phyloP scores from a whole-genome alignment of 2,113 vertebrate genomes.

The Brachyistius frenatus region DNA sequence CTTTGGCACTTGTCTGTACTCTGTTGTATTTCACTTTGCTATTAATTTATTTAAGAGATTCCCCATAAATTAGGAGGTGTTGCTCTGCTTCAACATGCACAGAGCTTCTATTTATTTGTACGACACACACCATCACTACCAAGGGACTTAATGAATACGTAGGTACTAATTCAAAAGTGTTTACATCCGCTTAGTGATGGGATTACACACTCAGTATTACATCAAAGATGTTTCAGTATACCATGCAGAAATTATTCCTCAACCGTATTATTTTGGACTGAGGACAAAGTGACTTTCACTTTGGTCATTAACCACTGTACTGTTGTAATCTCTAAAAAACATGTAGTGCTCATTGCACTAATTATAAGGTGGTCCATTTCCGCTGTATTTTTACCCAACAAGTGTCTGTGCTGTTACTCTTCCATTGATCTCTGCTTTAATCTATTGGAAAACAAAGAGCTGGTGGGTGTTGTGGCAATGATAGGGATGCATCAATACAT shows the following conservation, averaged over 20 bases:
- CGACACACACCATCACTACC: conserved; percentile 46
- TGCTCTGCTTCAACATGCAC: conserved; percentile 34
- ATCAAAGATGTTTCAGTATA: conserved; percentile 56
- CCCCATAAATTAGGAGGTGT: conserved; percentile 27
- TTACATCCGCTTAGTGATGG: conserved; percentile 58
- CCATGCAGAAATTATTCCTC: conserved; percentile 18
- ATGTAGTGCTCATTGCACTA: conserved; percentile 10
- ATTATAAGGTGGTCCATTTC: conserved; percentile 37
- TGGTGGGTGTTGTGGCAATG: conserved; percentile 55
- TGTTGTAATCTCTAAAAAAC: conserved; percentile 17
- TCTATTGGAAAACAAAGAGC: conserved; percentile 63
- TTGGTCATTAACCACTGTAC: conserved; percentile 4
- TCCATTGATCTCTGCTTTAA: conserved; percentile 60
- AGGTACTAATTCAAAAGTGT: conserved; percentile 66
- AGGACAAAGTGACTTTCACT: background rate
- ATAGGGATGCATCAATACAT: conserved; percentile 42
- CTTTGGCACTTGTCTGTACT: background rate
- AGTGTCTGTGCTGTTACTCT: conserved; percentile 40
- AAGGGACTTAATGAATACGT: conserved; percentile 68
- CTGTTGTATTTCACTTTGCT: background rate
- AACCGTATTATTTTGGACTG: background rate
- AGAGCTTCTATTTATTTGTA: conserved; percentile 48
- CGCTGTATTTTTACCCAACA: conserved; percentile 44
- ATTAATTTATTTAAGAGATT: conserved; percentile 16
- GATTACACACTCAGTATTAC: conserved; percentile 55